Percentiles rank a stretch among this genome's conserved stretches.
phyloP scores from a whole-genome alignment of 2,113 vertebrate species.

The Notothenia coriiceps region DNA sequence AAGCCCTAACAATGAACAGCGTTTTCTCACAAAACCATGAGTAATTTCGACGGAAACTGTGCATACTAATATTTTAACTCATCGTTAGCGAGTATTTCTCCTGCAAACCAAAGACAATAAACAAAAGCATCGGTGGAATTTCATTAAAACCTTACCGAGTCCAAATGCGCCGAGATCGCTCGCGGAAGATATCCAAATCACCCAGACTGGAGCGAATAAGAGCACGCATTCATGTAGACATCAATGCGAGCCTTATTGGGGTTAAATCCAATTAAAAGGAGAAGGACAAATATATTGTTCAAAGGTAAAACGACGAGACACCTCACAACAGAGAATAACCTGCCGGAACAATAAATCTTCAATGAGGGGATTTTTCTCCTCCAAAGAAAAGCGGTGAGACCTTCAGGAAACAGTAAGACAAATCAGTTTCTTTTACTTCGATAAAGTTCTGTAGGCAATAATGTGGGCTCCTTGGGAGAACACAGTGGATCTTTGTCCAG shows the following conservation, averaged over 20 bases:
- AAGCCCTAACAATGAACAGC: constrained; percentile 14
- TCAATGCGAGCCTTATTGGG: constrained; percentile 15
- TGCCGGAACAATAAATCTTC: constrained; percentile 77
- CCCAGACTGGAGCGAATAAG: constrained; percentile 58
- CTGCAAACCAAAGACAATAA: constrained; percentile 15
- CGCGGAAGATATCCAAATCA: constrained; percentile 73
- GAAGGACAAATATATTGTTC: constrained; percentile 44
- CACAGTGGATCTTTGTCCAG: constrained; percentile 73
- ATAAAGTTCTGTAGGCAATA: constrained; percentile 63
- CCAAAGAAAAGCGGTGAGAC: constrained; percentile 60
- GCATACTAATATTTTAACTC: neutral
- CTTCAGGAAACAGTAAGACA: constrained; percentile 43
- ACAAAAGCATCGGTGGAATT: constrained; percentile 34
- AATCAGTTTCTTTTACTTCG: constrained; percentile 66
- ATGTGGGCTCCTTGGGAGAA: constrained; percentile 42
- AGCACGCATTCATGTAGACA: constrained; percentile 52
- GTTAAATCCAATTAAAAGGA: constrained; percentile 74
- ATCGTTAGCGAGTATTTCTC: neutral
- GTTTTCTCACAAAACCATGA: neutral
- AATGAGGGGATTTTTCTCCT: constrained; percentile 49
- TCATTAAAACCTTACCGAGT: constrained; percentile 76
- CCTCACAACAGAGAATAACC: constrained; percentile 59
- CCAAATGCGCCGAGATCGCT: constrained; percentile 62
- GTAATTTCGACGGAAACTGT: neutral
- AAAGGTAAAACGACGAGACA: constrained; percentile 32